Evolutionary conservation across 2,888 invertebrate species (phyloP).

Genomic region (Margaritifera margaritifera): DNA sequence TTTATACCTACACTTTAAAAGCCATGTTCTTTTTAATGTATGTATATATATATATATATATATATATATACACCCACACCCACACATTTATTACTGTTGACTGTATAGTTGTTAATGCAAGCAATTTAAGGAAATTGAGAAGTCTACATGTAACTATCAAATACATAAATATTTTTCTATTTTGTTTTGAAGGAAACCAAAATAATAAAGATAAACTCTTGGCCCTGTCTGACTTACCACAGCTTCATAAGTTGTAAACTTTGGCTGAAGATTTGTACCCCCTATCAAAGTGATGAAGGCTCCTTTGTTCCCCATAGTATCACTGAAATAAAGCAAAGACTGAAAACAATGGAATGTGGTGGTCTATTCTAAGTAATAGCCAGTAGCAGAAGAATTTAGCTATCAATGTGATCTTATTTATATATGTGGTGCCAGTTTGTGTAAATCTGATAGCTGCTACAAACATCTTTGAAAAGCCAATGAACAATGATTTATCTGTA

Average conservation of each 20-base stretch:
- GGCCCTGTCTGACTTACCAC: slow-evolving; percentile 85
- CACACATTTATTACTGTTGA: too few relatives aligned
- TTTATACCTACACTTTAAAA: background rate
- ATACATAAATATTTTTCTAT: too few relatives aligned
- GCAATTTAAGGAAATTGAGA: too few relatives aligned
- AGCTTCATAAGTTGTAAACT: slow-evolving; percentile 92
- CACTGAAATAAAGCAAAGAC: slow-evolving; percentile 79
- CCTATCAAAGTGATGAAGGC: slow-evolving; percentile 97
- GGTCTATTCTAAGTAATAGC: background rate
- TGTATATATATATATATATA: background rate
- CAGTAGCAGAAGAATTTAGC: background rate
- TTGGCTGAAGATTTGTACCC: slow-evolving; percentile 84
- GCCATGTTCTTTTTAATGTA: too few relatives aligned
- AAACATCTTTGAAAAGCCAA: background rate
- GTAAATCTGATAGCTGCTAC: too few relatives aligned
- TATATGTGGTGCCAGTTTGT: background rate
- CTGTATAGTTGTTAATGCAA: too few relatives aligned
- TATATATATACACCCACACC: background rate
- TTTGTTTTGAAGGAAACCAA: too few relatives aligned
- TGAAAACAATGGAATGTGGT: background rate
- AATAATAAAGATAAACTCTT: too few relatives aligned
- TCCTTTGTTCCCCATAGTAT: slow-evolving; percentile 99
- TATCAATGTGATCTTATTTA: background rate
- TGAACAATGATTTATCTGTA: too few relatives aligned
- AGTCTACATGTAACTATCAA: too few relatives aligned